Evolutionary conservation across 2,888 invertebrate genomes (phyloP).

Genomic region (Melinaea menophilus): DNA sequence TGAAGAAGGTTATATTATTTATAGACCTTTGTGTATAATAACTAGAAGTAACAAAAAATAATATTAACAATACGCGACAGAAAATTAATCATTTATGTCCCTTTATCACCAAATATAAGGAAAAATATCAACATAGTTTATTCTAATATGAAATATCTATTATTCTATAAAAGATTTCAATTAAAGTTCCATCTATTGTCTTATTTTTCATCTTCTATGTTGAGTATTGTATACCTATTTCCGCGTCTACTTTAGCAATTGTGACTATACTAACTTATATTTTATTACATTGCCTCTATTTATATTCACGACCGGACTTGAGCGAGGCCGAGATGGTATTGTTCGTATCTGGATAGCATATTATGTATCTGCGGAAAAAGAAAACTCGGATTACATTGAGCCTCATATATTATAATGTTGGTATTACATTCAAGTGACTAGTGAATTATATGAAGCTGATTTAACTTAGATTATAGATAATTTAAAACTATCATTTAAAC

Average conservation of each 20-base stretch:
- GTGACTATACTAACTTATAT: slow-evolving; percentile 2
- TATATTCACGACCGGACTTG: slow-evolving; percentile 8
- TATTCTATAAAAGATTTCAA: too few relatives aligned
- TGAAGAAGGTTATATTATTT: too few relatives aligned
- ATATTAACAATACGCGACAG: too few relatives aligned
- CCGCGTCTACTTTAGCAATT: neutral
- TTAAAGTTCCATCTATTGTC: neutral
- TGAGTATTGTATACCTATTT: neutral
- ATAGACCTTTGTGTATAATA: too few relatives aligned
- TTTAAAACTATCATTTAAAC: too few relatives aligned
- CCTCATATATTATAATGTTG: slow-evolving; percentile 72
- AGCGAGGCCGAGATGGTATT: slow-evolving; percentile 15
- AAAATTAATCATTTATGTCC: too few relatives aligned
- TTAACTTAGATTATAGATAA: too few relatives aligned
- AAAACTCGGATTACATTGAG: slow-evolving; percentile 66
- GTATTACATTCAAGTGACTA: slow-evolving; percentile 69
- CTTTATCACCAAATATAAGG: too few relatives aligned
- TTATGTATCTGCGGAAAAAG: slow-evolving; percentile 48
- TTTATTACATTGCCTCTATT: slow-evolving; percentile 7
- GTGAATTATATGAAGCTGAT: slow-evolving; percentile 66
- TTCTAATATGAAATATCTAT: neutral
- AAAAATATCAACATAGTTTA: too few relatives aligned
- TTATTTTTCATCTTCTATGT: neutral
- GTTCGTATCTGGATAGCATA: slow-evolving; percentile 26
- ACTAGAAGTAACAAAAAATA: too few relatives aligned